Percentiles rank a stretch among this genome's conserved stretches.
phyloP scores from a whole-genome alignment of 2,888 invertebrate genomes.

The Cenopis cana region DNA sequence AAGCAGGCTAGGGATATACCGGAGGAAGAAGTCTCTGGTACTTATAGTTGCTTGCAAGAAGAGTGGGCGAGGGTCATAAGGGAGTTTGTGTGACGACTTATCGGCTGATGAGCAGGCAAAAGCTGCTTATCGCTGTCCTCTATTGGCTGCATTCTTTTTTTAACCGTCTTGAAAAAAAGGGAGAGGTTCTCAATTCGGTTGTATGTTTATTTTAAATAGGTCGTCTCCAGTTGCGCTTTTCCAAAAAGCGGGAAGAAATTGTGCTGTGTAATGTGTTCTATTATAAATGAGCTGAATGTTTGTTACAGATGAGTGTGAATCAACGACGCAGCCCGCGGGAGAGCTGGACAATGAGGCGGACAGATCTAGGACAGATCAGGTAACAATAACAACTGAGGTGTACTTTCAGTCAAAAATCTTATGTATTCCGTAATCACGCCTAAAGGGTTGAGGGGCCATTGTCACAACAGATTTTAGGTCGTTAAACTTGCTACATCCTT shows the following conservation, averaged over 20 bases:
- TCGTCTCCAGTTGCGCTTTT: too few relatives aligned
- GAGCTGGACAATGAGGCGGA: constrained; percentile 75
- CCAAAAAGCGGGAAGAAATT: constrained; percentile 49
- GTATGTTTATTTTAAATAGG: too few relatives aligned
- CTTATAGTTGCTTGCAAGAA: constrained; percentile 39
- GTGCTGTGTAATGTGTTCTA: not conserved
- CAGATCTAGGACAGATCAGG: constrained; percentile 73
- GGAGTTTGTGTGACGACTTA: constrained; percentile 92
- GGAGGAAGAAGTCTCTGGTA: constrained; percentile 86
- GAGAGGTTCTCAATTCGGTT: too few relatives aligned
- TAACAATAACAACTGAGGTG: constrained; percentile 46
- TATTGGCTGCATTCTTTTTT: too few relatives aligned
- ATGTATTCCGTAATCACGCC: too few relatives aligned
- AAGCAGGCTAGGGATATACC: constrained; percentile 90
- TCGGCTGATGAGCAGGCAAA: constrained; percentile 90
- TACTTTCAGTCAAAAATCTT: too few relatives aligned
- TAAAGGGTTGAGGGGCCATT: too few relatives aligned
- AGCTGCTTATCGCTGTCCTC: too few relatives aligned
- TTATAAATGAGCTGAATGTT: not conserved
- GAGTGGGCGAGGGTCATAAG: constrained; percentile 87
- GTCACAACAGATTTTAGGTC: too few relatives aligned
- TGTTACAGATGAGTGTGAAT: constrained; percentile 75
- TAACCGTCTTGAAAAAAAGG: too few relatives aligned
- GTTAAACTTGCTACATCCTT: too few relatives aligned
- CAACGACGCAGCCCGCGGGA: constrained; percentile 76